Evolutionary conservation across 1,140 invertebrate species (phyloP).

Genomic region (Teleopsis dalmanni): DNA sequence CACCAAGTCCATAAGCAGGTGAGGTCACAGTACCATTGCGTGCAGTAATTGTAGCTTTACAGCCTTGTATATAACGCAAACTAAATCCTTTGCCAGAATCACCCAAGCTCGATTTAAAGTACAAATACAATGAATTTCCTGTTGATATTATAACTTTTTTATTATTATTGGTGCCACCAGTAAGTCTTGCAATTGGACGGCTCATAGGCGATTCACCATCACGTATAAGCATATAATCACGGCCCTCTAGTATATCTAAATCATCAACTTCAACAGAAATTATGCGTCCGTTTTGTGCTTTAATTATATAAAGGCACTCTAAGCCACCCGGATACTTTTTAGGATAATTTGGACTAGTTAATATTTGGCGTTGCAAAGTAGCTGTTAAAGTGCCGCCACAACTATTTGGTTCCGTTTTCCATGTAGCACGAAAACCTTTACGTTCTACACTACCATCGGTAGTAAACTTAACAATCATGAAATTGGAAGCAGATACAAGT

Average conservation of each 20-base stretch:
- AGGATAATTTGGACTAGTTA: slow-evolving; percentile 86
- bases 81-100: slow-evolving; percentile 86
- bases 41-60: slow-evolving; percentile 69
- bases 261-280: slow-evolving; percentile 86
- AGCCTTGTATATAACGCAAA: slow-evolving; percentile 82
- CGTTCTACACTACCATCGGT: slow-evolving; percentile 89
- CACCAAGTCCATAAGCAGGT: slow-evolving; percentile 72
- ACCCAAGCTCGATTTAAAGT: slow-evolving; percentile 83
- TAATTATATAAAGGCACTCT: slow-evolving; percentile 88
- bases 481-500: slow-evolving; percentile 91
- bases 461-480: slow-evolving; percentile 96
- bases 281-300: slow-evolving; percentile 78
- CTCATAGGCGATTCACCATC: slow-evolving; percentile 83
- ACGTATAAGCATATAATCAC: slow-evolving; percentile 81
- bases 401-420: slow-evolving; percentile 86
- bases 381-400: slow-evolving; percentile 79
- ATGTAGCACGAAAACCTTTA: slow-evolving; percentile 87
- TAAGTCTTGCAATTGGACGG: slow-evolving; percentile 71
- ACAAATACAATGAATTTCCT: slow-evolving; percentile 79
- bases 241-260: slow-evolving; percentile 74
- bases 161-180: slow-evolving; percentile 69
- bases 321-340: slow-evolving; percentile 86
- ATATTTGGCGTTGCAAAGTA: slow-evolving; percentile 70
- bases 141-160: slow-evolving; percentile 85
- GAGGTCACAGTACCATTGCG: slow-evolving; percentile 78